phyloP scores from a whole-genome alignment of 2,113 vertebrate genomes.

The Sinocyclocheilus rhinocerous region DNA sequence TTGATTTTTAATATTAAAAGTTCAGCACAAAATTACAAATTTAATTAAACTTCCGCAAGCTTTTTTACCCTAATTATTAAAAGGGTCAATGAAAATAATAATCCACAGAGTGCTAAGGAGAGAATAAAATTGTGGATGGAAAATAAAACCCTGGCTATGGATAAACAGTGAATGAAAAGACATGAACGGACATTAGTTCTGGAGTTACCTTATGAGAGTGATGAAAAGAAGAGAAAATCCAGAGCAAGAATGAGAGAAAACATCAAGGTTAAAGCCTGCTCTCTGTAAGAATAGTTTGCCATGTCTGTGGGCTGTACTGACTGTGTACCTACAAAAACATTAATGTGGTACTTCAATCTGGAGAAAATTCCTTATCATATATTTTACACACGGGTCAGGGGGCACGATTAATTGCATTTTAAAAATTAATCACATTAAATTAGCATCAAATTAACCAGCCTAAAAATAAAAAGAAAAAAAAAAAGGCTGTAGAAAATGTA shows the following conservation, averaged over 20 bases:
- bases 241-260: conserved; percentile 9
- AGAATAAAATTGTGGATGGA: neutral
- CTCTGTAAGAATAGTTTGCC: neutral
- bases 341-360: neutral
- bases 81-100: neutral
- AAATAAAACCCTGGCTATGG: neutral
- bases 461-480: neutral
- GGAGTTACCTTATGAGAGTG: neutral
- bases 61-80: neutral
- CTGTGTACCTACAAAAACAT: neutral
- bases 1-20: neutral
- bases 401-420: neutral
- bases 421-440: conserved; percentile 18
- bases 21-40: neutral
- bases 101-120: neutral
- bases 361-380: neutral
- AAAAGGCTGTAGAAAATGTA: neutral
- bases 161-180: neutral
- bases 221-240: too few relatives aligned
- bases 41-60: neutral
- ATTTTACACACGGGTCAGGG: conserved; percentile 2
- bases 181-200: neutral
- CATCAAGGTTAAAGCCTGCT: neutral
- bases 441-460: neutral
- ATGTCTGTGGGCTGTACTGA: neutral